phyloP scores from a whole-genome alignment of 2,113 vertebrate species.

The Columbina picui region DNA sequence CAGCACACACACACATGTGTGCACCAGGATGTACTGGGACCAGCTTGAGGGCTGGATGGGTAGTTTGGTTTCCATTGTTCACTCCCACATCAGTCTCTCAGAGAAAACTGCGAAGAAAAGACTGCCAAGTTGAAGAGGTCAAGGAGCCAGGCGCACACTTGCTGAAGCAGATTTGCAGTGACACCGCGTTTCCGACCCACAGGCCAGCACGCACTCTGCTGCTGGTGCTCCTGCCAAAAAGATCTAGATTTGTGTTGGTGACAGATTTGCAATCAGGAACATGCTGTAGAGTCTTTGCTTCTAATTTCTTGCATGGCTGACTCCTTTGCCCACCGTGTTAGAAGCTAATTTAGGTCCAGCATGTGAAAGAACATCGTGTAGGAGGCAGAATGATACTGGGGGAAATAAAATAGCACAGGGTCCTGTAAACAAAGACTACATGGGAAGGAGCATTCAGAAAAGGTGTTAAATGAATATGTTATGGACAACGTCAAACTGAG shows the following conservation, averaged over 20 bases:
- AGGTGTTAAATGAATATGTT: background rate
- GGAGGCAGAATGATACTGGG: background rate
- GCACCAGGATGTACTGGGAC: background rate
- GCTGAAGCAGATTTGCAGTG: background rate
- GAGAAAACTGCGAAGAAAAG: background rate
- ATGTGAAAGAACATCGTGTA: background rate
- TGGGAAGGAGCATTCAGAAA: background rate
- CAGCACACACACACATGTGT: background rate
- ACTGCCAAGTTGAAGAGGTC: conserved; percentile 9
- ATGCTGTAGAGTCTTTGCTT: background rate
- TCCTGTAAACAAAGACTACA: background rate
- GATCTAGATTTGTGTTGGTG: background rate
- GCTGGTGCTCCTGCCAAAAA: background rate
- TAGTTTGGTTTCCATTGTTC: background rate
- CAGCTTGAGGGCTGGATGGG: background rate
- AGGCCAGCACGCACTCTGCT: background rate
- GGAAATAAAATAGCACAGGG: background rate
- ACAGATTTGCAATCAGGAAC: background rate
- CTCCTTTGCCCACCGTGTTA: background rate
- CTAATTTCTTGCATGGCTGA: background rate
- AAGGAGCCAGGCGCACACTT: background rate
- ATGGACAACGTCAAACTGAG: background rate
- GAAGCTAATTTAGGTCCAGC: background rate
- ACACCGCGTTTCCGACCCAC: background rate
- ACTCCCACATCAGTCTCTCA: background rate